A percentile compares a stretch with the other conserved stretches of the same genome.
Conservation (phyloP, 2,797 vertebrate genomes). For the Aphelocoma californica region DNA sequence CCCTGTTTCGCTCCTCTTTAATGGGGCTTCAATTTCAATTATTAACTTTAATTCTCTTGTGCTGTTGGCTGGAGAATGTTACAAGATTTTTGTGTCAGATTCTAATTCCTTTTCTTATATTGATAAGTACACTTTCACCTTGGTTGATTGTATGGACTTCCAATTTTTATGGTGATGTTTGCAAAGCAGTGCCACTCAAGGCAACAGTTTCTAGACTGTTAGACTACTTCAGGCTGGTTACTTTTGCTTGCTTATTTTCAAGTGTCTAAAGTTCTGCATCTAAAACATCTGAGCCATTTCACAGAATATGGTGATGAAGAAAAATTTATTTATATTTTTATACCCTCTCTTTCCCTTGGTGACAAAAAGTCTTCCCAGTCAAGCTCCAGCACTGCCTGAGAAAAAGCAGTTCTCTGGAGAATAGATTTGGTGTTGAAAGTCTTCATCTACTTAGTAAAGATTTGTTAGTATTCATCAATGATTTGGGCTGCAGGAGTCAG, state of each 20-base stretch:
- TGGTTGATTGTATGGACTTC: not conserved
- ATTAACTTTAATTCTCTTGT: not conserved
- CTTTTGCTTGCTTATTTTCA: not conserved
- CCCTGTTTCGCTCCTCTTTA: not conserved
- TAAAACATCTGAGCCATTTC: not conserved
- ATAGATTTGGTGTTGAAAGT: not conserved
- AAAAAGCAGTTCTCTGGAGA: not conserved
- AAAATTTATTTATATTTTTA: not conserved
- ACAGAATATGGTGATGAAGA: not conserved
- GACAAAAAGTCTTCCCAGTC: not conserved
- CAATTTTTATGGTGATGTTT: not conserved
- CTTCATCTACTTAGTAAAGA: not conserved
- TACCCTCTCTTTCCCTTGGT: not conserved
- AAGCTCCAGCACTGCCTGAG: not conserved
- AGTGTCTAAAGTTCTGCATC: not conserved
- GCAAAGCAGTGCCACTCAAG: not conserved
- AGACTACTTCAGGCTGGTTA: not conserved
- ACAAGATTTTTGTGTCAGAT: not conserved
- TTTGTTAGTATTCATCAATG: not conserved
- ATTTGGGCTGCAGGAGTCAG: not conserved
- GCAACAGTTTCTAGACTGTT: not conserved
- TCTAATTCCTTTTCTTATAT: not conserved
- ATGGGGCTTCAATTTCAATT: not conserved
- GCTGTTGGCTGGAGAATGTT: not conserved
- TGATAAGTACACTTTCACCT: not conserved